Evolutionary conservation across 2,888 invertebrate species (phyloP).

Genomic region (Acanthococcus lagerstroemiae): DNA sequence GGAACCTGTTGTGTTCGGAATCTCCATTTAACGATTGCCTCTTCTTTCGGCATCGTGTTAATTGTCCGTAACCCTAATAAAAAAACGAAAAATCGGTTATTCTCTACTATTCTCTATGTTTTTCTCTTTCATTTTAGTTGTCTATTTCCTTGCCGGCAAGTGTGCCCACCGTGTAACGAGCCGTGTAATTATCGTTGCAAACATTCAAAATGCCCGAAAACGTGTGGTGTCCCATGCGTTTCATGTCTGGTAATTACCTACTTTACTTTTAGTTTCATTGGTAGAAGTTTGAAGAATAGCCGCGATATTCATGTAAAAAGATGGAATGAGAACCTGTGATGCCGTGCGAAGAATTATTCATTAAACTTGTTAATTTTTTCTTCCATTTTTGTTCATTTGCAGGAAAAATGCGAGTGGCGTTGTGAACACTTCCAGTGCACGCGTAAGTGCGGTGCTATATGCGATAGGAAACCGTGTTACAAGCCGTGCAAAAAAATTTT

Average conservation of each 20-base stretch:
- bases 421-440: constrained; percentile 34
- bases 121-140: too few relatives aligned
- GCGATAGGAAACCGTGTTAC: constrained; percentile 34
- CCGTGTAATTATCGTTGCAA: constrained; percentile 46
- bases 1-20: neutral
- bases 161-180: constrained; percentile 49
- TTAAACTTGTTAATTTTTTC: too few relatives aligned
- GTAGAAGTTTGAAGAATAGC: too few relatives aligned
- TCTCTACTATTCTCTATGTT: too few relatives aligned
- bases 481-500: constrained; percentile 32
- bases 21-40: neutral
- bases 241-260: too few relatives aligned
- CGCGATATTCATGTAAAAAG: too few relatives aligned
- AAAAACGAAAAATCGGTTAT: constrained; percentile 14
- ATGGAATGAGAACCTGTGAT: too few relatives aligned
- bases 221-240: constrained; percentile 44
- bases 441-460: constrained; percentile 34
- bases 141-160: constrained; percentile 47
- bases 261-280: too few relatives aligned
- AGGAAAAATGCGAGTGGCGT: constrained; percentile 36
- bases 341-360: too few relatives aligned
- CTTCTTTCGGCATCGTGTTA: neutral
- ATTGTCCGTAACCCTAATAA: neutral
- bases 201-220: constrained; percentile 47
- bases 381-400: constrained; percentile 33